phyloP scores from a whole-genome alignment of 2,113 vertebrate genomes.

The Struthidea cinerea region DNA sequence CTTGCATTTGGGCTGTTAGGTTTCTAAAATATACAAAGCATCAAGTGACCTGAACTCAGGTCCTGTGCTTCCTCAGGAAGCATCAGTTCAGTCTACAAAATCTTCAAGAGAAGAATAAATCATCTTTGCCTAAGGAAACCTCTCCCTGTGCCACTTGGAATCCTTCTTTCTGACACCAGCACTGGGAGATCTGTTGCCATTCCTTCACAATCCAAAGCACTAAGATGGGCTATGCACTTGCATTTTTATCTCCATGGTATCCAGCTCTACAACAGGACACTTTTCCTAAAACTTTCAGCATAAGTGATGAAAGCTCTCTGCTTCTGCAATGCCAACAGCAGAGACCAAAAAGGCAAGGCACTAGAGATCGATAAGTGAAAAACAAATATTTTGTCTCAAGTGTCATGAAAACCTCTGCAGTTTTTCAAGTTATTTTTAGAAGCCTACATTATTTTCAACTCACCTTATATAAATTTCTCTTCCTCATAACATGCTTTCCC shows the following conservation, averaged over 20 bases:
- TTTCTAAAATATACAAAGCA: background rate
- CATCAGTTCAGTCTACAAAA: background rate
- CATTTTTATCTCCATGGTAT: background rate
- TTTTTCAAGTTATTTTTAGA: background rate
- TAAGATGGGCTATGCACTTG: background rate
- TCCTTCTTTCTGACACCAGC: background rate
- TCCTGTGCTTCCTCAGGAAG: background rate
- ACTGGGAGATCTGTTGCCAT: background rate
- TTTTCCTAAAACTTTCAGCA: background rate
- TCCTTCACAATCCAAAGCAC: background rate
- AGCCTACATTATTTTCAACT: background rate
- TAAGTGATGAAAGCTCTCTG: background rate
- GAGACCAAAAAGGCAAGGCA: background rate
- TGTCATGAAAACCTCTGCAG: background rate
- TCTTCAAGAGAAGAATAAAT: background rate
- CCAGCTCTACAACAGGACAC: background rate
- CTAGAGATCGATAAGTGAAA: background rate
- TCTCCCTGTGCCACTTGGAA: background rate
- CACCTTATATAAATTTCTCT: background rate
- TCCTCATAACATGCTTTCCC: background rate
- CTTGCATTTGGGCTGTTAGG: background rate
- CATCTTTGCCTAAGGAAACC: background rate
- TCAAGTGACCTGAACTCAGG: background rate
- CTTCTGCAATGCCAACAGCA: background rate
- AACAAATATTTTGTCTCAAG: background rate